Evolutionary conservation across 2,113 vertebrate species (phyloP).

Genomic region (Eublepharis macularius): DNA sequence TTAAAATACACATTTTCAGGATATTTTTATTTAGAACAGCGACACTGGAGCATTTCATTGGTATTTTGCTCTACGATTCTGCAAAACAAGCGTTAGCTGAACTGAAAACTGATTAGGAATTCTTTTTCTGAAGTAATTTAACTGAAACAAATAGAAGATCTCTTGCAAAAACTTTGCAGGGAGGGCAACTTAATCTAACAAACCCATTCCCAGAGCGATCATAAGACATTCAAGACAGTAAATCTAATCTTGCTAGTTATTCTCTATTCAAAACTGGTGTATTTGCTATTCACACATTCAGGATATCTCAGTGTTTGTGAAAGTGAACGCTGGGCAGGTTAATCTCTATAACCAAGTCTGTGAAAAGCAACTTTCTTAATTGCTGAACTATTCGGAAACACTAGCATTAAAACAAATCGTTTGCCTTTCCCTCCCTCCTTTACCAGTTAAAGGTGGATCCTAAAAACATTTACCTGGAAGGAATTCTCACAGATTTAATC

Average conservation of each 20-base stretch:
- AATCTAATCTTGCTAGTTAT: background rate
- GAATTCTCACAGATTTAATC: background rate
- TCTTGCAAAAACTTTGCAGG: background rate
- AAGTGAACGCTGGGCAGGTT: background rate
- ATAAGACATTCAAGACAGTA: background rate
- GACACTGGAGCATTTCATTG: background rate
- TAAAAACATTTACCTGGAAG: background rate
- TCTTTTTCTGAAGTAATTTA: background rate
- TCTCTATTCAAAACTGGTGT: background rate
- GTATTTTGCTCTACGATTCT: background rate
- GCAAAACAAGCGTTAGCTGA: background rate
- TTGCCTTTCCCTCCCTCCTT: background rate
- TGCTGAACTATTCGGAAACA: slow-evolving; percentile 47
- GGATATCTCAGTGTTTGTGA: slow-evolving; percentile 7
- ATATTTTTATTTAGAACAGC: background rate
- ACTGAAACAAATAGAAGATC: background rate
- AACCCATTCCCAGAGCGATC: background rate
- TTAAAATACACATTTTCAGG: background rate
- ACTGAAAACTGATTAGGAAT: background rate
- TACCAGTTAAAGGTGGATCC: background rate
- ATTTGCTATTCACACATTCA: background rate
- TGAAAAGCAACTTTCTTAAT: slow-evolving; percentile 34
- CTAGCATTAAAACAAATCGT: slow-evolving; percentile 29
- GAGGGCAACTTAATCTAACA: background rate
- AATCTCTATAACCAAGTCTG: slow-evolving; percentile 15